A percentile compares a stretch with the other conserved stretches of the same genome.
Conservation (phyloP, 2,888 invertebrate genomes). For the Piscicola geometra region DNA sequence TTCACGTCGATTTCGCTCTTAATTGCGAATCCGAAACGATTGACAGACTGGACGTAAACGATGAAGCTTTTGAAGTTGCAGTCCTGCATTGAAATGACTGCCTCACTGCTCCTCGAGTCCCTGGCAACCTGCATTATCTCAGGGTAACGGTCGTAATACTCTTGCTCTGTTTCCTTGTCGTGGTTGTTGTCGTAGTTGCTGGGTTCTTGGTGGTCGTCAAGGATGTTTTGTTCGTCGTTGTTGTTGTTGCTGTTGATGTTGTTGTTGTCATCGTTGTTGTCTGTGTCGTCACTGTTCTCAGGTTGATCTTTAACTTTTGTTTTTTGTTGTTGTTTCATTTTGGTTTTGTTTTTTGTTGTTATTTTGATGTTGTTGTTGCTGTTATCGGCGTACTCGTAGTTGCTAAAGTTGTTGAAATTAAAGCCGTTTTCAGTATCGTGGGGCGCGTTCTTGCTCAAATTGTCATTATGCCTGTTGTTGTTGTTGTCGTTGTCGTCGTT, state of each 20-base stretch:
- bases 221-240: neutral
- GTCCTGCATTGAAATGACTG: constrained; percentile 69
- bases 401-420: neutral
- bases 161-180: constrained; percentile 19
- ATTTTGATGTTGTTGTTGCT: neutral
- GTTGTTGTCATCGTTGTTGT: neutral
- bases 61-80: constrained; percentile 79
- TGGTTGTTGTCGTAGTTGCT: neutral
- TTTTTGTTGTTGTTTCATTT: neutral
- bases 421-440: neutral
- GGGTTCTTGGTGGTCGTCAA: neutral
- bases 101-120: constrained; percentile 71
- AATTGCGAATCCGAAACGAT: constrained; percentile 78
- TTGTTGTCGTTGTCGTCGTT: neutral
- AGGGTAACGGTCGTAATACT: constrained; percentile 66
- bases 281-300: neutral
- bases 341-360: neutral
- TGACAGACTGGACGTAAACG: constrained; percentile 84
- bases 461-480: neutral
- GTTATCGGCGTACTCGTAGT: neutral
- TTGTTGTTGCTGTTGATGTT: neutral
- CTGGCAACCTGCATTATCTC: constrained; percentile 58
- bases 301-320: neutral
- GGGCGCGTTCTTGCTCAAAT: neutral
- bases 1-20: constrained; percentile 71